Percentiles rank a stretch among this genome's conserved stretches.
Evolutionary conservation across 2,888 invertebrate species (phyloP).

Genomic region (Villa cingulata): DNA sequence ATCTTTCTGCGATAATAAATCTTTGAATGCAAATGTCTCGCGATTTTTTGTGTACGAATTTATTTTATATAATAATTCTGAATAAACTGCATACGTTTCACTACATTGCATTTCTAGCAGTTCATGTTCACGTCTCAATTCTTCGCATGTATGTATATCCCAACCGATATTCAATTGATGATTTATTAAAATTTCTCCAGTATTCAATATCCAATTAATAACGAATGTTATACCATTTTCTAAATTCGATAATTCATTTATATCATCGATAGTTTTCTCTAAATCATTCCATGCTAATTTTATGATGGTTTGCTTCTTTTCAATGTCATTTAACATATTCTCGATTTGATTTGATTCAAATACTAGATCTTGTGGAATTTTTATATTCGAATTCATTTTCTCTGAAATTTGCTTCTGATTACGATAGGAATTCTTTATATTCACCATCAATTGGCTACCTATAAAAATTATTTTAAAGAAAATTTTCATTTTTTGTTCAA

Average conservation of each 20-base stretch:
- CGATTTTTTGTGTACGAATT: conserved; percentile 42
- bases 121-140: conserved; percentile 58
- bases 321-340: conserved; percentile 41
- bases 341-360: conserved; percentile 47
- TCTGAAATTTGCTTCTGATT: background rate
- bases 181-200: conserved; percentile 59
- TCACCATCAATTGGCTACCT: conserved; percentile 34
- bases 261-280: conserved; percentile 44
- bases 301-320: conserved; percentile 45
- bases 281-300: conserved; percentile 47
- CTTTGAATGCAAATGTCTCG: conserved; percentile 38
- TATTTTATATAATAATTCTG: conserved; percentile 60
- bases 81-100: conserved; percentile 66
- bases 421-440: conserved; percentile 30
- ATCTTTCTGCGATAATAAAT: conserved; percentile 57
- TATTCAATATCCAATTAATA: conserved; percentile 63
- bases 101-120: conserved; percentile 61
- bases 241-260: conserved; percentile 45
- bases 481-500: too few relatives aligned
- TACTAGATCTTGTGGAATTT: conserved; percentile 45
- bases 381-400: conserved; percentile 6
- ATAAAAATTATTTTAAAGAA: conserved; percentile 5
- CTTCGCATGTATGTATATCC: conserved; percentile 57
- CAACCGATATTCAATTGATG: conserved; percentile 58
- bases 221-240: conserved; percentile 55